These are phyloP conservation scores for Centropus unirufus DNA, from an alignment of 2,113 vertebrate species.

Conservation along the genomic window DNA sequence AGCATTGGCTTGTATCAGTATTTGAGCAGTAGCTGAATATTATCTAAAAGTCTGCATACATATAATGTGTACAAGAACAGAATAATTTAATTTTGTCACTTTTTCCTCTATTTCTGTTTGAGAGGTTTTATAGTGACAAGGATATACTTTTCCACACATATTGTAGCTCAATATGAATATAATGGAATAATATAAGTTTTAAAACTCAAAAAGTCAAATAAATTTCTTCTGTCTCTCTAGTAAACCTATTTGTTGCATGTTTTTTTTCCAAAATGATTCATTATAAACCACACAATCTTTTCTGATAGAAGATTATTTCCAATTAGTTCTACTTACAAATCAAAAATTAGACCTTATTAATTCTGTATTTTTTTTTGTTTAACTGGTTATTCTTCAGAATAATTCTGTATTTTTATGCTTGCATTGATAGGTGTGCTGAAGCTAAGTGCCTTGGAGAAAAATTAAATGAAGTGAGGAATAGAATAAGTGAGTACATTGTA, in stretches of 20 bases:
- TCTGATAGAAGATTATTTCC: not conserved
- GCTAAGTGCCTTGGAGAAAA: slow-evolving; percentile 86
- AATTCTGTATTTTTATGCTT: not conserved
- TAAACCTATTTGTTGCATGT: not conserved
- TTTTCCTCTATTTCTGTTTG: not conserved
- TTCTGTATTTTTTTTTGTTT: not conserved
- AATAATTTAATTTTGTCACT: not conserved
- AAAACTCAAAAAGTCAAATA: not conserved
- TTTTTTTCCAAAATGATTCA: not conserved
- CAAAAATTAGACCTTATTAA: not conserved
- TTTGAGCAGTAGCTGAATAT: not conserved
- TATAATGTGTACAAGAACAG: not conserved
- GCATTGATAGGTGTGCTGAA: slow-evolving; percentile 83
- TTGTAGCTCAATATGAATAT: not conserved
- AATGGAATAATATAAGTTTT: not conserved
- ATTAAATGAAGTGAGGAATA: slow-evolving; percentile 81
- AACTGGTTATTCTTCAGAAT: not conserved
- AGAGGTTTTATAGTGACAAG: not conserved
- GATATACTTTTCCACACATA: not conserved
- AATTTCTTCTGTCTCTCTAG: not conserved
- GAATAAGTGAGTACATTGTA: slow-evolving; percentile 87
- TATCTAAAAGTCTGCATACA: not conserved
- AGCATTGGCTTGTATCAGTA: not conserved
- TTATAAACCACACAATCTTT: not conserved
- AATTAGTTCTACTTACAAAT: not conserved